These are phyloP conservation scores for Sinella curviseta DNA, from an alignment of 1,140 invertebrate species.

Conservation along the genomic window DNA sequence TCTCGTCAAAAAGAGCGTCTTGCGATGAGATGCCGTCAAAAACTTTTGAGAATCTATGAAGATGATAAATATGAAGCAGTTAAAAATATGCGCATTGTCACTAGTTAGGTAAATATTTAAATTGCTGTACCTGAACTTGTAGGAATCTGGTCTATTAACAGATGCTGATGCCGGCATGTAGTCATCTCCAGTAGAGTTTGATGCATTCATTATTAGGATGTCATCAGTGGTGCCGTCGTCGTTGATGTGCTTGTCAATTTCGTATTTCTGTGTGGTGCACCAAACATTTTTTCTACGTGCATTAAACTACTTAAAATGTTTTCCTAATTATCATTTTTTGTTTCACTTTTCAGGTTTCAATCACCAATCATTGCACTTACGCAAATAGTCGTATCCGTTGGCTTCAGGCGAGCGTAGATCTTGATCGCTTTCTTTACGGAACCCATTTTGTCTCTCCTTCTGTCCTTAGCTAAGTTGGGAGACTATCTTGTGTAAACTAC, in stretches of 20 bases:
- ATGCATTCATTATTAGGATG: neutral
- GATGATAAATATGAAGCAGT: neutral
- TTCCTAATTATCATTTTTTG: neutral
- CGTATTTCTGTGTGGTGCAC: neutral
- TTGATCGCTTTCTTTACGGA: constrained; percentile 44
- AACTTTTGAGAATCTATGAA: constrained; percentile 56
- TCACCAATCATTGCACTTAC: too few species aligned
- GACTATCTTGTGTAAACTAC: too few species aligned
- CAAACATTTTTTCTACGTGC: too few species aligned
- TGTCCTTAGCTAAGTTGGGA: too few species aligned
- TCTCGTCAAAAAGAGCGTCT: constrained; percentile 55
- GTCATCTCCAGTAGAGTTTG: neutral
- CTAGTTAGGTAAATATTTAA: constrained; percentile 5
- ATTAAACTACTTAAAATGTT: neutral
- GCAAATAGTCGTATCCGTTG: neutral
- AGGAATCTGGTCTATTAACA: constrained; percentile 41
- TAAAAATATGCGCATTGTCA: neutral
- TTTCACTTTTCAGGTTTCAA: neutral
- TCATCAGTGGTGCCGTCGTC: neutral
- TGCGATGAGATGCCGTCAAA: constrained; percentile 56
- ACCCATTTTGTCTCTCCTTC: neutral
- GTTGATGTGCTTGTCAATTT: constrained; percentile 19
- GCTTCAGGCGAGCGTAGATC: constrained; percentile 45
- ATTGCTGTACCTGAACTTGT: constrained; percentile 34
- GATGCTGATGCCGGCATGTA: neutral